Conservation (phyloP, 2,888 invertebrate species). For the Cotesia congregata region DNA sequence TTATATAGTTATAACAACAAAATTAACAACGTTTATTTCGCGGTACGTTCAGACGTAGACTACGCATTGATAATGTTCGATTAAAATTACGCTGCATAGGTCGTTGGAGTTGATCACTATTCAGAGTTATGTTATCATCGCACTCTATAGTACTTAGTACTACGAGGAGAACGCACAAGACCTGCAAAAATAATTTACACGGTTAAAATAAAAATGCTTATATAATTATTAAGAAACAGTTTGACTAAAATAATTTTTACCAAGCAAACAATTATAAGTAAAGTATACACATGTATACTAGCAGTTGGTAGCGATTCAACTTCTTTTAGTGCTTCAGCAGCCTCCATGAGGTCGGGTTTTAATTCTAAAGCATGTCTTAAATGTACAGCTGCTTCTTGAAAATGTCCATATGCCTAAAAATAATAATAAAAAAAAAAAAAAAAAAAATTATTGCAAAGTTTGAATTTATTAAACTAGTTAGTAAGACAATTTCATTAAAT, state of each 20-base stretch:
- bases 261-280: slow-evolving; percentile 89
- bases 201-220: background rate
- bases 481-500: background rate
- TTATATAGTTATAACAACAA: slow-evolving; percentile 19
- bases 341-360: slow-evolving; percentile 88
- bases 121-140: slow-evolving; percentile 62
- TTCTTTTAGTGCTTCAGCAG: slow-evolving; percentile 83
- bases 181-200: slow-evolving; percentile 71
- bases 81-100: slow-evolving; percentile 85
- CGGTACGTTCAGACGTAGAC: slow-evolving; percentile 73
- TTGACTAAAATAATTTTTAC: slow-evolving; percentile 69
- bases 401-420: slow-evolving; percentile 83
- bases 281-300: slow-evolving; percentile 86
- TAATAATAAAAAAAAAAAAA: background rate
- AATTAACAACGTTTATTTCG: slow-evolving; percentile 68
- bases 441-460: background rate
- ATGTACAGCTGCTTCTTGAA: slow-evolving; percentile 88
- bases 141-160: slow-evolving; percentile 79
- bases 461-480: background rate
- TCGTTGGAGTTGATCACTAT: slow-evolving; percentile 65
- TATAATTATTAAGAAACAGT: background rate
- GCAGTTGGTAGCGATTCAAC: slow-evolving; percentile 86
- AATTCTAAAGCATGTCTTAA: slow-evolving; percentile 86
- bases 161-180: slow-evolving; percentile 85
- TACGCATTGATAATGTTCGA: slow-evolving; percentile 90